phyloP scores from a whole-genome alignment of 2,888 invertebrate species.

The Brenthis daphne region DNA sequence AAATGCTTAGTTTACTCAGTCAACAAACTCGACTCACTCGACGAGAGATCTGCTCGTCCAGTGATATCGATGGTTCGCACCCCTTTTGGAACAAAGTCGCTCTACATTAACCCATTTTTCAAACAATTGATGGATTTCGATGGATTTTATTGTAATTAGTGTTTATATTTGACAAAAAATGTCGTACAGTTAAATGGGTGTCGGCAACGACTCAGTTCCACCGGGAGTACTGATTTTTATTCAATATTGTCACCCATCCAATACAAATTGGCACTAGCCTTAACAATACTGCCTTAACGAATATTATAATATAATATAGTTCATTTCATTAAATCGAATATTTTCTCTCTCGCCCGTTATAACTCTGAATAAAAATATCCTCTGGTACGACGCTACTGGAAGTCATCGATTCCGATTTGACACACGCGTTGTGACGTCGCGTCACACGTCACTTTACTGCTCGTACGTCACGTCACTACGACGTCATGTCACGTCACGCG shows the following conservation, averaged over 20 bases:
- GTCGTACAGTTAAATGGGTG: too few species aligned
- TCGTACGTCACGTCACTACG: too few species aligned
- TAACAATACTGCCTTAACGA: conserved; percentile 20
- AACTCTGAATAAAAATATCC: conserved; percentile 19
- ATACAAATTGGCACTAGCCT: conserved; percentile 49
- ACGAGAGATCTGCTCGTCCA: conserved; percentile 26
- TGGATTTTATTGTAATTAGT: too few species aligned
- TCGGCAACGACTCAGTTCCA: conserved; percentile 32
- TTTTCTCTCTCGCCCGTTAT: not conserved
- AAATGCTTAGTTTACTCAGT: conserved; percentile 19
- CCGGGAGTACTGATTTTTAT: conserved; percentile 15
- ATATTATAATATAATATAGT: conserved; percentile 9
- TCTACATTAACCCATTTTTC: not conserved
- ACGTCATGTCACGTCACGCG: conserved; percentile 1
- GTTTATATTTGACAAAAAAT: too few species aligned
- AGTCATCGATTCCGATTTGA: conserved; percentile 6
- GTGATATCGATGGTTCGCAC: conserved; percentile 6
- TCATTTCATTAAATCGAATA: conserved; percentile 23
- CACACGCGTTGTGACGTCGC: conserved; percentile 4
- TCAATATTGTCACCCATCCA: conserved; percentile 35
- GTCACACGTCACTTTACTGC: not conserved
- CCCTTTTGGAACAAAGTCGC: conserved; percentile 2
- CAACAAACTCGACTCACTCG: conserved; percentile 18
- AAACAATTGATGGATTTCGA: not conserved
- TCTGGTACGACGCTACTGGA: conserved; percentile 11